Conservation (phyloP, 2,797 vertebrate species). For the Sebastes kiyomatsui region DNA sequence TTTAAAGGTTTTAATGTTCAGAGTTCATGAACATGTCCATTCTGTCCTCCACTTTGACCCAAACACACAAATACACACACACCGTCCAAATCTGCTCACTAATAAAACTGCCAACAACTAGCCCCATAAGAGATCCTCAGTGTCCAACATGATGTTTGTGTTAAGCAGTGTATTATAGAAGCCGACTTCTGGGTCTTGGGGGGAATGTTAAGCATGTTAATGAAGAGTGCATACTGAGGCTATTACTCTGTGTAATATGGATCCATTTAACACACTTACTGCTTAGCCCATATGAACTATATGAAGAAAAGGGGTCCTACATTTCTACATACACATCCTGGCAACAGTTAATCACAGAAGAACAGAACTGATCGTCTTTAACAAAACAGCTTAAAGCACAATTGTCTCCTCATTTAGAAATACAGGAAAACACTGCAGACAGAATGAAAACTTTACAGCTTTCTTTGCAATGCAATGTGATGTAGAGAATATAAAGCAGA, state of each 20-base stretch:
- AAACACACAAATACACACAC: slow-evolving; percentile 11
- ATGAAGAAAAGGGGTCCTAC: slow-evolving; percentile 18
- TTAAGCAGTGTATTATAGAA: slow-evolving; percentile 70
- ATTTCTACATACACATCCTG: slow-evolving; percentile 12
- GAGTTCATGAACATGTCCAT: slow-evolving; percentile 34
- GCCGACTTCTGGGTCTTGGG: slow-evolving; percentile 69
- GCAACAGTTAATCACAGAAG: slow-evolving; percentile 50
- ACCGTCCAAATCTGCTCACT: slow-evolving; percentile 18
- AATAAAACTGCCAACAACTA: slow-evolving; percentile 57
- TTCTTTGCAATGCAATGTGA: slow-evolving; percentile 25
- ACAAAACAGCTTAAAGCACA: slow-evolving; percentile 11
- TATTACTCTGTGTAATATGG: slow-evolving; percentile 68
- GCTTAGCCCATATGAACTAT: slow-evolving; percentile 30
- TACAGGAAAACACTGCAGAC: slow-evolving; percentile 12
- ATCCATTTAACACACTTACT: slow-evolving; percentile 66
- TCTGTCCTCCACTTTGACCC: slow-evolving; percentile 41
- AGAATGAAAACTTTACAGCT: slow-evolving; percentile 4
- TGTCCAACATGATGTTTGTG: slow-evolving; percentile 74
- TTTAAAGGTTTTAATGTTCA: slow-evolving; percentile 20
- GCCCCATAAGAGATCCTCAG: slow-evolving; percentile 63
- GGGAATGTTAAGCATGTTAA: slow-evolving; percentile 77
- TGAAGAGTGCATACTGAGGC: slow-evolving; percentile 74
- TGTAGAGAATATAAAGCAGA: slow-evolving; percentile 36
- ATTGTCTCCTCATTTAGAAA: slow-evolving; percentile 28
- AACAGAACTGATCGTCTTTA: slow-evolving; percentile 24